These are phyloP conservation scores for Apodemia mormo DNA, from an alignment of 2,888 invertebrate species.

Conservation along the genomic window DNA sequence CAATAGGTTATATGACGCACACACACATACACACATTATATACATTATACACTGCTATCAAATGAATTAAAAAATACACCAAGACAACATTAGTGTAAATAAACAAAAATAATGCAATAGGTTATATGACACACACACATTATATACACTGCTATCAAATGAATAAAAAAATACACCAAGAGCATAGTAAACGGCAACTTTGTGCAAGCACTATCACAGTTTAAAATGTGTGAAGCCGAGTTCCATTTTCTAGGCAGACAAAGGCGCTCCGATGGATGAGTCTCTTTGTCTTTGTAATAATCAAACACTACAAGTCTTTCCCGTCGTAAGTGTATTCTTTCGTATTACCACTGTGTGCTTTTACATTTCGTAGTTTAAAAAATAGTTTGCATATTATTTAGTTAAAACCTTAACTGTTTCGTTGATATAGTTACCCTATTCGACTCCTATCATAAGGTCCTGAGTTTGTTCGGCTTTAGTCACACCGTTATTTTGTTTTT, in stretches of 20 bases:
- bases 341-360: constrained; percentile 24
- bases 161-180: constrained; percentile 16
- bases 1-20: too few relatives aligned
- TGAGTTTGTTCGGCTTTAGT: too few relatives aligned
- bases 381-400: too few relatives aligned
- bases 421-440: too few relatives aligned
- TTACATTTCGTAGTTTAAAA: constrained; percentile 15
- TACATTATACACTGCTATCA: neutral
- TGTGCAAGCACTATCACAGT: constrained; percentile 22
- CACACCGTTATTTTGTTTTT: too few relatives aligned
- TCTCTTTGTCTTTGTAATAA: constrained; percentile 56
- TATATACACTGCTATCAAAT: neutral
- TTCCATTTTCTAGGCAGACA: constrained; percentile 43
- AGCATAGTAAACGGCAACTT: constrained; percentile 20
- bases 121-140: too few relatives aligned
- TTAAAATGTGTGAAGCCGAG: constrained; percentile 32
- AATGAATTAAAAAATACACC: constrained; percentile 13
- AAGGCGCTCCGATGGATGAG: constrained; percentile 53
- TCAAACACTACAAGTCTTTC: constrained; percentile 53
- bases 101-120: too few relatives aligned
- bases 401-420: too few relatives aligned
- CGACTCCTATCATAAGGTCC: too few relatives aligned
- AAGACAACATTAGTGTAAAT: neutral
- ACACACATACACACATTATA: too few relatives aligned
- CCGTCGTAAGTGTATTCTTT: constrained; percentile 44